phyloP scores from a whole-genome alignment of 2,797 vertebrate species.

The Denticeps clupeoides region DNA sequence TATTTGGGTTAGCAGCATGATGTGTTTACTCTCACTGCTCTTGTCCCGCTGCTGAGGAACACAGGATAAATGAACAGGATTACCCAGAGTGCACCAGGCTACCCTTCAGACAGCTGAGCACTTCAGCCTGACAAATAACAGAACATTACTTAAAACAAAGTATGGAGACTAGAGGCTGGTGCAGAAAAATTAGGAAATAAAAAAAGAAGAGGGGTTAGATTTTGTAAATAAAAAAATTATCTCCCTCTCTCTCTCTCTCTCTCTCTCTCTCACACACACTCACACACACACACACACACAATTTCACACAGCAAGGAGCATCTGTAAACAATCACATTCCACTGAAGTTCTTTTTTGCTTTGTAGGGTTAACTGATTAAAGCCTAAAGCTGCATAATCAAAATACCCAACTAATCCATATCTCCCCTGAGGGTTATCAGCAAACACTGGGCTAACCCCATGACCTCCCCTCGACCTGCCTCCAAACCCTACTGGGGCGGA shows the following conservation, averaged over 20 bases:
- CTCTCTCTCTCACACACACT: too few relatives aligned
- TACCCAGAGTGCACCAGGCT: slow-evolving; percentile 8
- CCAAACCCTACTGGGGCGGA: too few relatives aligned
- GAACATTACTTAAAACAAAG: too few relatives aligned
- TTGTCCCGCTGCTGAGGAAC: slow-evolving; percentile 16
- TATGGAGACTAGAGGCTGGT: too few relatives aligned
- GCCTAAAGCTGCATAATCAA: not conserved
- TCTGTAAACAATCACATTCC: slow-evolving; percentile 1
- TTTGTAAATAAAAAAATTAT: too few relatives aligned
- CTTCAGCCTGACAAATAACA: not conserved
- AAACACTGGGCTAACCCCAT: slow-evolving; percentile 4
- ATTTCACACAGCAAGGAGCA: not conserved
- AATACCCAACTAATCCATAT: slow-evolving; percentile 1
- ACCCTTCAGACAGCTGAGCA: slow-evolving; percentile 10
- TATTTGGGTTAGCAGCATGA: slow-evolving; percentile 33
- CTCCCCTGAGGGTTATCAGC: slow-evolving; percentile 19
- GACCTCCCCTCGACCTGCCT: slow-evolving; percentile 25
- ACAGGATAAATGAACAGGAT: slow-evolving; percentile 22
- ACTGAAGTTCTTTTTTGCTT: not conserved
- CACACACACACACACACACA: too few relatives aligned
- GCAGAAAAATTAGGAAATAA: too few relatives aligned
- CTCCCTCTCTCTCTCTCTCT: too few relatives aligned
- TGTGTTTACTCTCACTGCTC: slow-evolving; percentile 26
- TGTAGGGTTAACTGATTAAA: slow-evolving; percentile 5
- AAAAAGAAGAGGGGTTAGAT: too few relatives aligned